Evolutionary conservation across 1,140 invertebrate species (phyloP).

Genomic region (Drosophila sp.): DNA sequence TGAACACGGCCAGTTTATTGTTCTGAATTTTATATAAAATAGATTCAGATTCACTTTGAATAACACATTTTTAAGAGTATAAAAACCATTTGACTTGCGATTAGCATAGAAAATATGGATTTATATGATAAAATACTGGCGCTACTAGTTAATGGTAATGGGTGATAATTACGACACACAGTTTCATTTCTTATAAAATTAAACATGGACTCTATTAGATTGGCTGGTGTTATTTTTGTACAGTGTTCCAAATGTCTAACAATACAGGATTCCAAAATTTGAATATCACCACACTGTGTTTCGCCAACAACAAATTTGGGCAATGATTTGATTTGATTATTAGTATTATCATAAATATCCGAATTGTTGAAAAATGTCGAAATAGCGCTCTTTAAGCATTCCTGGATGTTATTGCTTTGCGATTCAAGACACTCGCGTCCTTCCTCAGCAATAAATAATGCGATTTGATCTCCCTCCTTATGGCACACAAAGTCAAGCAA

Average conservation of each 20-base stretch:
- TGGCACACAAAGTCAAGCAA: slow-evolving; percentile 90
- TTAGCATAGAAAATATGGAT: slow-evolving; percentile 1
- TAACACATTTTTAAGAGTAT: slow-evolving; percentile 7
- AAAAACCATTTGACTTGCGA: slow-evolving; percentile 1
- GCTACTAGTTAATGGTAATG: slow-evolving; percentile 39
- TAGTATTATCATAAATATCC: slow-evolving; percentile 70
- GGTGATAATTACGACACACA: slow-evolving; percentile 70
- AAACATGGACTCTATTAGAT: slow-evolving; percentile 91
- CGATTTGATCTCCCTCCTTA: slow-evolving; percentile 93
- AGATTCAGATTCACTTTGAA: slow-evolving; percentile 15
- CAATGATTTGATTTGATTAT: slow-evolving; percentile 61
- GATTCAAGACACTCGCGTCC: slow-evolving; percentile 89
- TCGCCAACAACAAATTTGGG: slow-evolving; percentile 73
- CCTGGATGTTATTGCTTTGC: slow-evolving; percentile 87
- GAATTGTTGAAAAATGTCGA: slow-evolving; percentile 78
- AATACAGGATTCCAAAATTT: slow-evolving; percentile 87
- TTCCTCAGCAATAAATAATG: slow-evolving; percentile 91
- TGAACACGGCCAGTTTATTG: neutral
- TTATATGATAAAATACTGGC: slow-evolving; percentile 2
- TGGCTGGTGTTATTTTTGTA: slow-evolving; percentile 90
- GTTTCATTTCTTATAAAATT: slow-evolving; percentile 86
- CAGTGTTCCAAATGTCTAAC: slow-evolving; percentile 89
- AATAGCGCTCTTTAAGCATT: slow-evolving; percentile 88
- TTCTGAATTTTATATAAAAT: neutral
- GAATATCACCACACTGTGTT: slow-evolving; percentile 85